Evolutionary conservation across 2,113 vertebrate species (phyloP).

Genomic region (Microcebus tavaratra): DNA sequence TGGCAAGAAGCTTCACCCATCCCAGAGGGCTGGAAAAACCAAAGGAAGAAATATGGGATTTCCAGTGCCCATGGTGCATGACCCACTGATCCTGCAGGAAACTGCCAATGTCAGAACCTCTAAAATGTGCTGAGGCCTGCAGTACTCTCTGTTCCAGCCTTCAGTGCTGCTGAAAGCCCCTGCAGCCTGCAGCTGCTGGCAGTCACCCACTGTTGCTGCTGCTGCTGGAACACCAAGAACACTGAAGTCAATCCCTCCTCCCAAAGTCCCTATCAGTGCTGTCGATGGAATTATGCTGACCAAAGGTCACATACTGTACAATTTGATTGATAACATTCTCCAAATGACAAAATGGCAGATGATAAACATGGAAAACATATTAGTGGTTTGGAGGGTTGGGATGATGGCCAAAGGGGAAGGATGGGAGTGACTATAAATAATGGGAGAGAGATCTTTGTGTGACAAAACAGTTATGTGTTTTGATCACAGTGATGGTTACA

Average conservation of each 20-base stretch:
- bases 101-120: neutral
- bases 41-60: neutral
- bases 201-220: no score
- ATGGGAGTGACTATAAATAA: neutral
- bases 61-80: neutral
- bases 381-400: neutral
- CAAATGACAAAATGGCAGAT: neutral
- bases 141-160: neutral
- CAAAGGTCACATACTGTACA: neutral
- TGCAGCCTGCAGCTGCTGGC: rapidly evolving
- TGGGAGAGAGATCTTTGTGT: neutral
- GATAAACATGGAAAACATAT: neutral
- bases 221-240: neutral
- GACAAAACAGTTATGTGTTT: neutral
- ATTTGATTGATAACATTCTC: neutral
- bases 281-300: neutral
- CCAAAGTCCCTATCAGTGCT: neutral
- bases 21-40: rapidly evolving
- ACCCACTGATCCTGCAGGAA: neutral
- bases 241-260: neutral
- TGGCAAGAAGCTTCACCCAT: neutral
- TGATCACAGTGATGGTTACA: neutral
- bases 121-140: neutral
- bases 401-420: rapidly evolving
- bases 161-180: neutral